A percentile compares a stretch with the other conserved stretches of the same genome.
Evolutionary conservation across 2,113 vertebrate species (phyloP).

Genomic region (Apodemus sylvaticus): DNA sequence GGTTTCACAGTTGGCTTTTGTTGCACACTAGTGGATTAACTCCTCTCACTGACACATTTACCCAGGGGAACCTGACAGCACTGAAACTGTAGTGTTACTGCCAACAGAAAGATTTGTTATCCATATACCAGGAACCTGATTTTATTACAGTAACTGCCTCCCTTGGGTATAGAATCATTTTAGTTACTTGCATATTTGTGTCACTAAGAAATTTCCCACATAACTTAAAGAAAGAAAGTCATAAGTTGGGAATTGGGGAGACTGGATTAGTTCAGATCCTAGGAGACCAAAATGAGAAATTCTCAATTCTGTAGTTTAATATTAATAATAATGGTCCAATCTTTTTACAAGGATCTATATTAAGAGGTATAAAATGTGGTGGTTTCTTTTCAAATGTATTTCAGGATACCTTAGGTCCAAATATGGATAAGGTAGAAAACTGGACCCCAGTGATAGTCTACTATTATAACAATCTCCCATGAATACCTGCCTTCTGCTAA

Average conservation of each 20-base stretch:
- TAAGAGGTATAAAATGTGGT: neutral
- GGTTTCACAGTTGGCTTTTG: neutral
- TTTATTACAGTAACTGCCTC: neutral
- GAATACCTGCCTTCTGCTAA: neutral
- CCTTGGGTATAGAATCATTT: neutral
- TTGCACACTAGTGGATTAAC: neutral
- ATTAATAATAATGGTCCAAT: neutral
- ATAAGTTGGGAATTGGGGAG: neutral
- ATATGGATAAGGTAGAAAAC: neutral
- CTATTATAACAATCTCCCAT: neutral
- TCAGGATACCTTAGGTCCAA: neutral
- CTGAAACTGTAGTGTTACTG: neutral
- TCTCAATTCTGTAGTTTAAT: neutral
- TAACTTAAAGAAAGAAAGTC: neutral
- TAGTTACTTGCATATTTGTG: neutral
- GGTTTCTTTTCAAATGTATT: neutral
- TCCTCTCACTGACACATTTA: neutral
- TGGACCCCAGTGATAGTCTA: neutral
- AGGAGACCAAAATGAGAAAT: neutral
- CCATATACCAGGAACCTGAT: neutral
- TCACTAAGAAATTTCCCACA: neutral
- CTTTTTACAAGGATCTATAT: neutral
- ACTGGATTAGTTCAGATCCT: neutral
- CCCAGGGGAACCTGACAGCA: neutral
- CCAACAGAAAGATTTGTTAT: neutral